phyloP scores from a whole-genome alignment of 2,113 vertebrate genomes.

The Megalops atlanticus region DNA sequence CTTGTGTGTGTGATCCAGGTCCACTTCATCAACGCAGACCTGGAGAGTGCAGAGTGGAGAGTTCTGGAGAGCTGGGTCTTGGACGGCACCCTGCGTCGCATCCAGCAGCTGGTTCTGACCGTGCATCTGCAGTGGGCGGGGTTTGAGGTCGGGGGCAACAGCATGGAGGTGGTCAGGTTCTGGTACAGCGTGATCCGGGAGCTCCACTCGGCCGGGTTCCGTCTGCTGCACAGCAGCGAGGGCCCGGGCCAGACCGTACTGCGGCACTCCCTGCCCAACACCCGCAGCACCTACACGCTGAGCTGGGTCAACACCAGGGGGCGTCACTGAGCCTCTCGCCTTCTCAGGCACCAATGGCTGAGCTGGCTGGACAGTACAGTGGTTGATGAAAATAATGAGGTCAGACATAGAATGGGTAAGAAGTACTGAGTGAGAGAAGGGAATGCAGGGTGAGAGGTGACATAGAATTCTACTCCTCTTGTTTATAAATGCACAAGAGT shows the following conservation, averaged over 20 bases:
- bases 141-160: conserved; percentile 69
- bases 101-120: conserved; percentile 67
- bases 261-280: conserved; percentile 44
- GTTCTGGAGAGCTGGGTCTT: conserved; percentile 72
- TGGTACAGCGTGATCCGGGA: conserved; percentile 72
- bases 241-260: conserved; percentile 59
- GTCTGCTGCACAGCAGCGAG: conserved; percentile 60
- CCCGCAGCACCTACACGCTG: conserved; percentile 69
- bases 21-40: conserved; percentile 68
- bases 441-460: no score
- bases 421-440: no score
- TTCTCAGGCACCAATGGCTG: conserved; percentile 1
- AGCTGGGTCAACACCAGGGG: conserved; percentile 68
- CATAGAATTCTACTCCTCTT: no score
- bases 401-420: no score
- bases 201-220: conserved; percentile 57
- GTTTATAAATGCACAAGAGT: background rate
- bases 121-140: conserved; percentile 75
- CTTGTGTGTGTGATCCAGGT: conserved; percentile 46
- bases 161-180: conserved; percentile 68
- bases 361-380: no score
- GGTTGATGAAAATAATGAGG: no score
- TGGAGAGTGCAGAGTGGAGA: conserved; percentile 72
- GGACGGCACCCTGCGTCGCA: conserved; percentile 52
- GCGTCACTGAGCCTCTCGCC: conserved; percentile 32